phyloP scores from a whole-genome alignment of 2,113 vertebrate species.

The Myiopsitta monachus region DNA sequence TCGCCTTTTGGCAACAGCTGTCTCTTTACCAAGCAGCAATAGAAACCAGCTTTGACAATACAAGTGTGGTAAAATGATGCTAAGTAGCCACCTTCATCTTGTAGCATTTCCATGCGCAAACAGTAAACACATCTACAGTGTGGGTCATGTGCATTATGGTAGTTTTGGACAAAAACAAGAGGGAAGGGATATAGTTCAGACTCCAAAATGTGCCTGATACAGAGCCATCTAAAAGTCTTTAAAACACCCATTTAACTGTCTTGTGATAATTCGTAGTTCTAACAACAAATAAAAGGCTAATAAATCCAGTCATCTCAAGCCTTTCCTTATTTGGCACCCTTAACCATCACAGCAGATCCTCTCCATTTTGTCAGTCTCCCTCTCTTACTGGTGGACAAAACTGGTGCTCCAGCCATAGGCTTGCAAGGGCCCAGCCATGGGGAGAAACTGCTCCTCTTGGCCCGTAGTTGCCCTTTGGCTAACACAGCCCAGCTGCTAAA shows the following conservation, averaged over 20 bases:
- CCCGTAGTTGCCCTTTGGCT: not conserved
- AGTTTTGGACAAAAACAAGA: not conserved
- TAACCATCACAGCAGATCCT: not conserved
- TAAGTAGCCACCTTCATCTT: not conserved
- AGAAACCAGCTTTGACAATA: not conserved
- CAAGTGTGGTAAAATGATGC: not conserved
- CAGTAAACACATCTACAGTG: not conserved
- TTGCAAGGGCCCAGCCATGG: not conserved
- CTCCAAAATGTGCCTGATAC: not conserved
- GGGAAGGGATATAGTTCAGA: not conserved
- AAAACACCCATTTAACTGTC: not conserved
- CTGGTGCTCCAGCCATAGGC: not conserved
- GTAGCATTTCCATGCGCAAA: not conserved
- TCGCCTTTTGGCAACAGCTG: not conserved
- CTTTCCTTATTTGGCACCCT: not conserved
- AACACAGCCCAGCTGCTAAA: not conserved
- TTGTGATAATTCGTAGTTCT: not conserved
- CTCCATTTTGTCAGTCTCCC: not conserved
- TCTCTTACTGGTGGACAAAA: not conserved
- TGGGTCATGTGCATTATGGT: accelerated
- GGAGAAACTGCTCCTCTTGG: not conserved
- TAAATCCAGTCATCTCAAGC: not conserved
- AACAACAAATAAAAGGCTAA: not conserved
- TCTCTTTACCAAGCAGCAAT: not conserved
- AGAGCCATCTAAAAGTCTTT: not conserved